Conservation (phyloP, 2,797 vertebrate genomes). For the Prionace glauca region DNA sequence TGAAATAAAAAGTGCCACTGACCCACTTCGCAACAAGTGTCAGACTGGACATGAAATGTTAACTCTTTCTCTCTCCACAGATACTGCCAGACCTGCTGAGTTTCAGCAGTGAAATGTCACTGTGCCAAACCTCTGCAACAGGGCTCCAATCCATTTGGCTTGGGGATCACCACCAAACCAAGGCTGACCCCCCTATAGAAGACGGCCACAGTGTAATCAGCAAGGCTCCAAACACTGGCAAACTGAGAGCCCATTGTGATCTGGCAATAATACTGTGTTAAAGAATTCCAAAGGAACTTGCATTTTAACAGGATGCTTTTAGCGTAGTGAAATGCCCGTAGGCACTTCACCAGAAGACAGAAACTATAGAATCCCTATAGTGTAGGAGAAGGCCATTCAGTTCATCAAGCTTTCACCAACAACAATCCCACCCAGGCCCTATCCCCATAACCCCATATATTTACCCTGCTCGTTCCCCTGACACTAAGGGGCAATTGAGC, state of each 20-base stretch:
- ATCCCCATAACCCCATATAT: too few relatives aligned
- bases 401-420: too few relatives aligned
- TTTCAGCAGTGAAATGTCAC: background rate
- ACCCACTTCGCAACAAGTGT: too few relatives aligned
- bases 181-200: background rate
- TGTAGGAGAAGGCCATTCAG: too few relatives aligned
- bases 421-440: too few relatives aligned
- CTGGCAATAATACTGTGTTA: background rate
- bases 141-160: background rate
- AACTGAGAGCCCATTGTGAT: background rate
- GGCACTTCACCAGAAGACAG: background rate
- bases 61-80: too few relatives aligned
- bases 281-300: background rate
- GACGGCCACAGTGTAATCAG: background rate
- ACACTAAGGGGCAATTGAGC: too few relatives aligned
- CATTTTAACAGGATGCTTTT: background rate
- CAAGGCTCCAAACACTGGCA: background rate
- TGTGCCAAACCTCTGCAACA: background rate
- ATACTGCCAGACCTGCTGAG: too few relatives aligned
- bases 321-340: background rate
- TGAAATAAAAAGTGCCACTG: too few relatives aligned
- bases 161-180: background rate
- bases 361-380: too few relatives aligned
- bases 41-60: too few relatives aligned
- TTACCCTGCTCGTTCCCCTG: too few relatives aligned